phyloP scores from a whole-genome alignment of 2,888 invertebrate genomes.

The Pteria penguin region DNA sequence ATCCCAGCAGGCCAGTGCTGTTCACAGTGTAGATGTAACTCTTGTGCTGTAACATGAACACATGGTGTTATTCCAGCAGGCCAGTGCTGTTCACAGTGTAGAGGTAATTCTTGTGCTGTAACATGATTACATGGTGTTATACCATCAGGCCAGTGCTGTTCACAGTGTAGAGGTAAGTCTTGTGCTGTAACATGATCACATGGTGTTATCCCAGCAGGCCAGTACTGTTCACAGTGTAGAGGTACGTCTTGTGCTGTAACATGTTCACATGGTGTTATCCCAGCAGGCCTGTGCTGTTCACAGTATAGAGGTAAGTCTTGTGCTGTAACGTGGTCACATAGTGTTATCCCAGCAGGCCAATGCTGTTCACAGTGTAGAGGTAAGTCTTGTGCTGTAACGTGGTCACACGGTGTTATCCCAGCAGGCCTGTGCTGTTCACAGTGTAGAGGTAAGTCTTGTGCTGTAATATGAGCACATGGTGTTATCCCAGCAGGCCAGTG shows the following conservation, averaged over 20 bases:
- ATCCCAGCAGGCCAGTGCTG: conserved; percentile 68
- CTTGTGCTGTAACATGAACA: conserved; percentile 62
- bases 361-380: conserved; percentile 75
- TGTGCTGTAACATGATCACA: no score
- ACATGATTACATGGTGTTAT: no score
- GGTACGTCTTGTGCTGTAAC: no score
- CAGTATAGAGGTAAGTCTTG: no score
- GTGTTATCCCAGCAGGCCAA: conserved; percentile 59
- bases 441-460: conserved; percentile 70
- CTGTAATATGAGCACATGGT: conserved; percentile 74
- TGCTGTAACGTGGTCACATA: conserved; percentile 67
- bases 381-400: conserved; percentile 57
- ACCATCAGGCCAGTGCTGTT: no score
- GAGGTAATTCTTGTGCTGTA: conserved; percentile 61
- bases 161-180: no score
- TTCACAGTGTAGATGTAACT: conserved; percentile 70
- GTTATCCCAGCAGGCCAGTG: conserved; percentile 63
- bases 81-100: conserved; percentile 73
- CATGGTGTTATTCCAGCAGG: conserved; percentile 68
- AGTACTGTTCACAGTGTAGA: no score
- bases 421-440: conserved; percentile 70
- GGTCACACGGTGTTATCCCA: conserved; percentile 68
- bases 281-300: no score
- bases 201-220: no score
- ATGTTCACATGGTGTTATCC: no score